Evolutionary conservation across 2,797 vertebrate genomes (phyloP).

Genomic region (Arrhamphus sclerolepis): DNA sequence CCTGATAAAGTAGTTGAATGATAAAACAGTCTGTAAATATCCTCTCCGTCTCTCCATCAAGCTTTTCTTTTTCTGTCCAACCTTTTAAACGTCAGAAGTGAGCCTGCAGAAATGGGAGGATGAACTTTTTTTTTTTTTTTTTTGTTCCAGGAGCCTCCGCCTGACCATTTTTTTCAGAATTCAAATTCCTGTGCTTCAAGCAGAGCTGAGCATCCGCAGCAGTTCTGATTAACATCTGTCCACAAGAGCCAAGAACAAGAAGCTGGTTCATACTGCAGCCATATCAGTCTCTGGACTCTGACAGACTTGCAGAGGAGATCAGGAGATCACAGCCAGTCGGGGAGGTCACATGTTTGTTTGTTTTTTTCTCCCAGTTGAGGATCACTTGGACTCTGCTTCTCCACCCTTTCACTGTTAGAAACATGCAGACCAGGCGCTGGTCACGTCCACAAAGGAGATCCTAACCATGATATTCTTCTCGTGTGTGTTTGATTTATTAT

Average conservation of each 20-base stretch:
- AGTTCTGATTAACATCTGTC: not conserved
- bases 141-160: conserved; percentile 8
- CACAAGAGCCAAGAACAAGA: not conserved
- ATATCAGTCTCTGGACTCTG: conserved; percentile 17
- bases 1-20: not conserved
- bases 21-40: not conserved
- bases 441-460: conserved; percentile 27
- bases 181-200: not conserved
- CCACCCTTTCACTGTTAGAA: conserved; percentile 13
- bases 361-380: too few species aligned
- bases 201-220: not conserved
- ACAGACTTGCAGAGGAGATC: not conserved
- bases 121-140: too few species aligned
- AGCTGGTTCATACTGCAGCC: conserved; percentile 11
- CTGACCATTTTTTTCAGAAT: not conserved
- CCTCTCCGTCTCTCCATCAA: not conserved
- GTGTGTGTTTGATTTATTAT: conserved; percentile 53
- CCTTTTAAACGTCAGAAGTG: not conserved
- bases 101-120: conserved; percentile 5
- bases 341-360: conserved; percentile 14
- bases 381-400: conserved; percentile 21
- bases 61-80: not conserved
- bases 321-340: conserved; percentile 29
- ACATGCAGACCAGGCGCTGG: conserved; percentile 21
- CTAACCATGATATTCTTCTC: not conserved